Evolutionary conservation across 2,113 vertebrate genomes (phyloP), one percentile per base, ranked within the genome.

Genomic region (Cyanoderma ruficeps): DNA sequence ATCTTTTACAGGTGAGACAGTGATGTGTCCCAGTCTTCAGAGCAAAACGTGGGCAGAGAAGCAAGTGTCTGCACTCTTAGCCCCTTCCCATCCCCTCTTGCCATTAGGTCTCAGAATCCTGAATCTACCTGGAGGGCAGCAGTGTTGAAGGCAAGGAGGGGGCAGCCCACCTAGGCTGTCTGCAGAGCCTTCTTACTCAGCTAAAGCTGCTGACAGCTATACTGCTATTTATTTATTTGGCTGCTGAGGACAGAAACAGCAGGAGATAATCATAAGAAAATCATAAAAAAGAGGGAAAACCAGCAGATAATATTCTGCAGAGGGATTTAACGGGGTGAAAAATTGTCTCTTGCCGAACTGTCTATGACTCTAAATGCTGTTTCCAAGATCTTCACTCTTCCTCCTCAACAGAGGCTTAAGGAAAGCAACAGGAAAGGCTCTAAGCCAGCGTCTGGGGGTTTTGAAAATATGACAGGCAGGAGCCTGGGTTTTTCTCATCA

Each of bases 241-340:
- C 94, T 96, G 84, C 86, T 64, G 90, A 94, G 90, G 78, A 92
- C 78, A 97, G 95, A 95, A 89, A 89, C 96, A 96, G 94, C 93
- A 78, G 96, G 96, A 97, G 95, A 97, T 97, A 94, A 96, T 97
- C 79, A 95, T 96, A 97, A 96, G 94, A 94, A 97, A 97, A 97
- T 96, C 78, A 94, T 95, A 96, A 96, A 96, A 95, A 93, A 94
- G 87, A 90, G 72, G 60, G 80, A 91, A 94, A 97, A 90, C 92
- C 93, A 94, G 83, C 96, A 95, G 93, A 97, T 96, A 97, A 97
- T 93, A 95, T 70, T 85, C 77, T 96, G 72, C 68, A 96, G 76
- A 96, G 87, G 91, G 94, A 97, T 97, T 98, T 97, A 96, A 96
- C 93, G 1, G 85, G 77, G 88, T 92, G 89, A 93, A 93, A 96